Evolutionary conservation across 2,888 invertebrate genomes (phyloP), one percentile per base, ranked within the genome.

Genomic region (Formica aserva): DNA sequence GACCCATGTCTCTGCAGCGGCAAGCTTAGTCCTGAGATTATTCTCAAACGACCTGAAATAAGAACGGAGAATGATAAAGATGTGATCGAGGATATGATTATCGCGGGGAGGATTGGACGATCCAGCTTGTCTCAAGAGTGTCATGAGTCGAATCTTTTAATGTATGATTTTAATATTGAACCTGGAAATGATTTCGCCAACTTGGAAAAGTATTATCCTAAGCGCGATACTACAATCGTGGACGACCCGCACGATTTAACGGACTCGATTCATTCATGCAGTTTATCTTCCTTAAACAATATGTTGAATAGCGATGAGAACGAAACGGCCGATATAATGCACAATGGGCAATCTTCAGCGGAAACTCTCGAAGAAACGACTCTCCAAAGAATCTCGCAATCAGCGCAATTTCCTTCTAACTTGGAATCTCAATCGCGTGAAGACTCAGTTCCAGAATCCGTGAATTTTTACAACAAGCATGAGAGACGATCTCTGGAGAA

Each of bases 11-110:
- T 88, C 4, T 87, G 83, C 66, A 89, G 78, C 74, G 86, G 90
- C 52, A 85, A 91, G 6, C 72, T 92, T 2, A 93, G 93, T 72
- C 92, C 92, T 3, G 91, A 92, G 75, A 89, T 93, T 77, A 83
- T 75, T 1, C 62, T 67, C 2, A 75, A 26, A 3, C 29, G 57
- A 1, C 48, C 62, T 8, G 74, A 45, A 38, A 74, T 22, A 0
- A 83, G 26, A 9, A 15, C 72, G 41, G 26, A 83, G 13, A 22
- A 1, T 1, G 62, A 32, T 9, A 65, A 66, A 1, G 63, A 78
- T 5, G 8, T 22, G 2, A 22, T 35, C 22, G 29, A 60, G 22
- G 41, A 60, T 8, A 35, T 2, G n/a, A 35, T 35, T 41, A 45
- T 8, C 3, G 35, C n/a, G 22, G 57, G 3, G 6, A 55, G 11